Evolutionary conservation across 2,113 vertebrate species (phyloP).

Genomic region (Hemichromis elongatus): DNA sequence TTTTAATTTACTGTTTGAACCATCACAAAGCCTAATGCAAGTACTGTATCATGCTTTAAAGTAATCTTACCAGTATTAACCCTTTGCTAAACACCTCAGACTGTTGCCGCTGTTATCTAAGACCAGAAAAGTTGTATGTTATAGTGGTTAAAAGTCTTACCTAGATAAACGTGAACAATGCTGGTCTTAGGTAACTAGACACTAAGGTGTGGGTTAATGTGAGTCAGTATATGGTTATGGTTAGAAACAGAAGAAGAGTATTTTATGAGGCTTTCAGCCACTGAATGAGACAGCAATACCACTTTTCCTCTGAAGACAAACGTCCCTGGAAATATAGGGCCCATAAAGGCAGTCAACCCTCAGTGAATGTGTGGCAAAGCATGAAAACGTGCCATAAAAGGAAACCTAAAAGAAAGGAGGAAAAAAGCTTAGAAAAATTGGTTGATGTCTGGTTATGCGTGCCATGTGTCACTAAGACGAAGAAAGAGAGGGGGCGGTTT

Average conservation of each 20-base stretch:
- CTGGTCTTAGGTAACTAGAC: conserved; percentile 2
- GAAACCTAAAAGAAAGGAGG: neutral
- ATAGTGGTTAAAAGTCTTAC: neutral
- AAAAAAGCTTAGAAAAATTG: conserved; percentile 1
- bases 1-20: neutral
- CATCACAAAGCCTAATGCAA: neutral
- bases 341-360: conserved; percentile 75
- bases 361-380: conserved; percentile 64
- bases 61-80: neutral
- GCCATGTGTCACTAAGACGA: conserved; percentile 24
- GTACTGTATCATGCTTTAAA: neutral
- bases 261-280: conserved; percentile 64
- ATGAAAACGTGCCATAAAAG: conserved; percentile 59
- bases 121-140: neutral
- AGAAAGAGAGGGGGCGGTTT: neutral
- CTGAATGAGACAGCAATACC: conserved; percentile 63
- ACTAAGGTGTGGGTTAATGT: conserved; percentile 11
- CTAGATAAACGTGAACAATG: neutral
- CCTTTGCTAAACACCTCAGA: neutral
- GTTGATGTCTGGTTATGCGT: conserved; percentile 25
- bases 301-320: conserved; percentile 73
- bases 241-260: conserved; percentile 55
- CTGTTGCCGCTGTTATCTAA: neutral
- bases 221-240: conserved; percentile 37
- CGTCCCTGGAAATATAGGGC: conserved; percentile 74